phyloP scores from a whole-genome alignment of 2,888 invertebrate genomes.

The Sinelater perroti region DNA sequence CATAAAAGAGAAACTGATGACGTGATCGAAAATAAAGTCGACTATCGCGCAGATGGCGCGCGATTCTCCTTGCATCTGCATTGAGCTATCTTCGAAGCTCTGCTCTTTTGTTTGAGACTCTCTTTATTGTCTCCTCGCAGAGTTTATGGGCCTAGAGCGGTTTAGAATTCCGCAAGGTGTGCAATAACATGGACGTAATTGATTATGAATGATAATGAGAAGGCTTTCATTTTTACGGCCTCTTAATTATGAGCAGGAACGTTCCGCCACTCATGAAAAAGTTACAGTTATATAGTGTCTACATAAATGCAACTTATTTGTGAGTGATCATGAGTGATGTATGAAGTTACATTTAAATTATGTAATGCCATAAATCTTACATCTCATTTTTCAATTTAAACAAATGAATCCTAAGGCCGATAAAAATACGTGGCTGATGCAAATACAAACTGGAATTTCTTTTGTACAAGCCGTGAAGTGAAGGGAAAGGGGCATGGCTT shows the following conservation, averaged over 20 bases:
- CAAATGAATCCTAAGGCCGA: no score
- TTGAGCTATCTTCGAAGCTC: conserved; percentile 13
- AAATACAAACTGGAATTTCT: no score
- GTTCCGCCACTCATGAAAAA: no score
- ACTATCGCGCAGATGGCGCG: conserved; percentile 12
- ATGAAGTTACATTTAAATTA: no score
- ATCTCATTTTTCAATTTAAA: no score
- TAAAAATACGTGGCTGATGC: no score
- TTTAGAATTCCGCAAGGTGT: conserved; percentile 6
- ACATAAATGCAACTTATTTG: no score
- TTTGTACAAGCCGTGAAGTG: no score
- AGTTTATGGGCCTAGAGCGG: conserved; percentile 6
- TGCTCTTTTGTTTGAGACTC: conserved; percentile 8
- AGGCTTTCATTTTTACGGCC: conserved; percentile 1
- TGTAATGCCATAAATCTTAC: no score
- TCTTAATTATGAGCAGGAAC: conserved; percentile 12
- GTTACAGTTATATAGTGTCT: no score
- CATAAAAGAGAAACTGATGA: conserved; percentile 27
- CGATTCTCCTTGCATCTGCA: conserved; percentile 20
- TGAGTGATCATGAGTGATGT: no score
- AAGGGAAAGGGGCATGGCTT: no score
- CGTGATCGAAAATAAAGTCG: conserved; percentile 30
- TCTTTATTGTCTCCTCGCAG: conserved; percentile 13
- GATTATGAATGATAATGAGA: conserved; percentile 14
- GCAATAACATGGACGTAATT: conserved; percentile 15